A percentile compares a stretch with the other conserved stretches of the same genome.
Conservation (phyloP, 2,888 invertebrate genomes). For the Tiphia femorata region DNA sequence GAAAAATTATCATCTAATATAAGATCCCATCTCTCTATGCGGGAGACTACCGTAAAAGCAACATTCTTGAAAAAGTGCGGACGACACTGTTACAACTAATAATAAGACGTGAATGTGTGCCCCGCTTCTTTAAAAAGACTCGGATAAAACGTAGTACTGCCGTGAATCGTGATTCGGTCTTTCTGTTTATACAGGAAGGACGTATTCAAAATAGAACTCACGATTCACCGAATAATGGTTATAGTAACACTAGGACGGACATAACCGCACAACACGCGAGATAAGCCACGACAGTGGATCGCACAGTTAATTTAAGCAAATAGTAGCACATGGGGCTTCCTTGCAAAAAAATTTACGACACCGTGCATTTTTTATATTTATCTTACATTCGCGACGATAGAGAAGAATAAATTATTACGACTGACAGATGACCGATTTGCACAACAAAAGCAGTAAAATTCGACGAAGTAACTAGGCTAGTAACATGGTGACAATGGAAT, state of each 20-base stretch:
- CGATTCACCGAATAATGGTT: neutral
- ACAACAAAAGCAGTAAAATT: neutral
- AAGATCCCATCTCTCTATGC: neutral
- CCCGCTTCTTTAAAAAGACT: too few relatives aligned
- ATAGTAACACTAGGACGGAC: neutral
- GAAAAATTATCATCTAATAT: conserved; percentile 8
- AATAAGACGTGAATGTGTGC: too few relatives aligned
- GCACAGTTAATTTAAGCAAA: too few relatives aligned
- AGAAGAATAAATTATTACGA: too few relatives aligned
- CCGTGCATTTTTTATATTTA: too few relatives aligned
- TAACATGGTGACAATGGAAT: too few relatives aligned
- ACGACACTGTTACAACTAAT: neutral
- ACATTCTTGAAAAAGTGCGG: neutral
- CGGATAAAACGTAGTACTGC: too few relatives aligned
- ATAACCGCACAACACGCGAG: neutral
- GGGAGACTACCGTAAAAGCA: neutral
- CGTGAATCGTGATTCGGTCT: too few relatives aligned
- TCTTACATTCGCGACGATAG: too few relatives aligned
- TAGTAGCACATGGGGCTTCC: too few relatives aligned
- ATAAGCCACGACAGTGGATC: too few relatives aligned
- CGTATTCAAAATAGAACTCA: neutral
- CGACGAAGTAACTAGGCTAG: neutral
- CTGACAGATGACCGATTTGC: conserved; percentile 2
- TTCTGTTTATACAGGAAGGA: neutral
- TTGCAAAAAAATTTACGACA: too few relatives aligned